Conservation (phyloP, 2,888 invertebrate genomes). For the Busseola fusca region DNA sequence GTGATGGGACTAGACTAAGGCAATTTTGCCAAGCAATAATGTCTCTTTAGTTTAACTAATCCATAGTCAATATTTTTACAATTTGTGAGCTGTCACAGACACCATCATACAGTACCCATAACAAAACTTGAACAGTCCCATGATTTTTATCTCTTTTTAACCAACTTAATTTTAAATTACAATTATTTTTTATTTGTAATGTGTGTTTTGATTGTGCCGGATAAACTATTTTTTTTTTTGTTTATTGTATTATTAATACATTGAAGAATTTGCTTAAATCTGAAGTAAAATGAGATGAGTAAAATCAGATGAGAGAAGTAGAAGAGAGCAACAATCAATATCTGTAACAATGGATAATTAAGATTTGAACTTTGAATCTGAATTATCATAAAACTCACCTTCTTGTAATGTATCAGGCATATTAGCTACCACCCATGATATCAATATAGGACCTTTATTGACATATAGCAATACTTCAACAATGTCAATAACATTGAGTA, state of each 20-base stretch:
- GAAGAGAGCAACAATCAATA: background rate
- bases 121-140: background rate
- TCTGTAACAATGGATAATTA: background rate
- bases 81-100: background rate
- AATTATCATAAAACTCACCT: slow-evolving; percentile 83
- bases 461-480: slow-evolving; percentile 96
- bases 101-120: background rate
- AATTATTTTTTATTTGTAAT: no score
- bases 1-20: no score
- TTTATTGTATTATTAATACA: background rate
- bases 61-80: background rate
- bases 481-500: slow-evolving; percentile 94
- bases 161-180: no score
- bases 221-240: no score
- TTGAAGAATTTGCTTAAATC: background rate
- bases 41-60: background rate
- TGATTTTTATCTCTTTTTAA: no score
- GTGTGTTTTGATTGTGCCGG: no score
- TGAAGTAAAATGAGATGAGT: no score
- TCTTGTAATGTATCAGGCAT: slow-evolving; percentile 97
- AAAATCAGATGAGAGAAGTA: no score
- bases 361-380: background rate
- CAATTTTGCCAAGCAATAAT: no score
- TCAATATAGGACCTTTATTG: slow-evolving; percentile 96
- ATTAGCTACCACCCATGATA: slow-evolving; percentile 97